A percentile compares a stretch with the other conserved stretches of the same genome.
phyloP scores from a whole-genome alignment of 2,888 invertebrate species.

The Chromoteleia sp. region DNA sequence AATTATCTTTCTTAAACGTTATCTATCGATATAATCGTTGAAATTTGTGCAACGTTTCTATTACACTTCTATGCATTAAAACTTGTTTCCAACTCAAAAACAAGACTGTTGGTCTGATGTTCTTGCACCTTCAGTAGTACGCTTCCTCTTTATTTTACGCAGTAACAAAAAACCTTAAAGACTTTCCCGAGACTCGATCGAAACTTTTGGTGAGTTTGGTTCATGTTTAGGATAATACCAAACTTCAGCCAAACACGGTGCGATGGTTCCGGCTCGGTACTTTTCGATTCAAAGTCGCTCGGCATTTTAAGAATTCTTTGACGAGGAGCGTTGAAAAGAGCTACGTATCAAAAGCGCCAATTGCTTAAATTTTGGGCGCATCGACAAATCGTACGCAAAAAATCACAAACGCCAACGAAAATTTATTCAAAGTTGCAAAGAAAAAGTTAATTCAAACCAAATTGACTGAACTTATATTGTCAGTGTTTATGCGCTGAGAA shows the following conservation, averaged over 20 bases:
- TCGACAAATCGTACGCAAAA: no score
- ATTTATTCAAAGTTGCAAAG: no score
- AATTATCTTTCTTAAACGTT: neutral
- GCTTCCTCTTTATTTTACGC: slow-evolving; percentile 13
- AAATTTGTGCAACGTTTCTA: neutral
- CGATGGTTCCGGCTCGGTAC: slow-evolving; percentile 5
- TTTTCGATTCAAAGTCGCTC: slow-evolving; percentile 1
- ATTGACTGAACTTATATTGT: no score
- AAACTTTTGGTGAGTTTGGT: slow-evolving; percentile 17
- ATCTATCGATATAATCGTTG: neutral
- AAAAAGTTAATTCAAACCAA: no score
- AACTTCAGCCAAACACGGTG: slow-evolving; percentile 18
- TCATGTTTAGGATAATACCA: slow-evolving; percentile 26
- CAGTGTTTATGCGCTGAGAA: no score
- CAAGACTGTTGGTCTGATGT: slow-evolving; percentile 5
- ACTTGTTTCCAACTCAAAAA: slow-evolving; percentile 5
- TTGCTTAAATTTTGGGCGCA: no score
- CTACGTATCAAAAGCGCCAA: no score
- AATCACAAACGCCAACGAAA: no score
- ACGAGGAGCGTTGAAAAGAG: neutral
- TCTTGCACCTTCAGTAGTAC: neutral
- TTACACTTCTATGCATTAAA: neutral
- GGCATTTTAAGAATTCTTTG: slow-evolving; percentile 11
- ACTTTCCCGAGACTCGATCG: slow-evolving; percentile 14
- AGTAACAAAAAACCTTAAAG: slow-evolving; percentile 13